Evolutionary conservation across 2,888 invertebrate species (phyloP), one percentile per base, ranked within the genome.

Genomic region (Dendrolimus houi): DNA sequence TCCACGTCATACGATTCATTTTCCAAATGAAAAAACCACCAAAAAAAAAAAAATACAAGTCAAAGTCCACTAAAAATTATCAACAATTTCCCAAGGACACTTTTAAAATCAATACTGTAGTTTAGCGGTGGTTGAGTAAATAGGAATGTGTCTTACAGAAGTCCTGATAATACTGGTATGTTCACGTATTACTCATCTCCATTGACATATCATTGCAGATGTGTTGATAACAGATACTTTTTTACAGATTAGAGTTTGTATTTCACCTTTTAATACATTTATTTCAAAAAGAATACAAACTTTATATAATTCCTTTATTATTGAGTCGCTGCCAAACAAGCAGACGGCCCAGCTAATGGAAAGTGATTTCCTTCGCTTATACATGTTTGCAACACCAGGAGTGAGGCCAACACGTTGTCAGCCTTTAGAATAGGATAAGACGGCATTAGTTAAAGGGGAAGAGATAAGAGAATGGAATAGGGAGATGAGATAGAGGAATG

Each of bases 1-100:
- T 59, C 70, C 64, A 73, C 54, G 68, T 57, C 56, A 65, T 57
- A 13, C n/a, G 10, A 13, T 56, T 12, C 40, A 57, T 52, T 56
- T 53, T 57, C 17, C 41, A 41, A 52, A 58, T 58, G 41, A 52
- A 58, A 59, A 61, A 47, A 47, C 3, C 47, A 47, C 47, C 6
- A 47, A 47, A 9, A 29, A 2, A 29, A 29, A 29, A 29, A 29
- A 29, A 29, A 29, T 6, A 29, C 29, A 6, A 29, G 2, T 29
- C 29, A 6, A 29, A 29, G 3, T 6, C 0, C 29, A 29, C 6
- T 29, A 29, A 29, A 17, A 29, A 29, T 47, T 12, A 47, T 12
- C 9, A 12, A 47, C 9, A 47, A 47, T 9, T 47, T 47, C 47
- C 9, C 47, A 47, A 29, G 3, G 29, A 29, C 29, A 29, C 6